A percentile compares a stretch with the other conserved stretches of the same genome.
Conservation (phyloP, 2,888 invertebrate genomes). For the Eledone cirrhosa region DNA sequence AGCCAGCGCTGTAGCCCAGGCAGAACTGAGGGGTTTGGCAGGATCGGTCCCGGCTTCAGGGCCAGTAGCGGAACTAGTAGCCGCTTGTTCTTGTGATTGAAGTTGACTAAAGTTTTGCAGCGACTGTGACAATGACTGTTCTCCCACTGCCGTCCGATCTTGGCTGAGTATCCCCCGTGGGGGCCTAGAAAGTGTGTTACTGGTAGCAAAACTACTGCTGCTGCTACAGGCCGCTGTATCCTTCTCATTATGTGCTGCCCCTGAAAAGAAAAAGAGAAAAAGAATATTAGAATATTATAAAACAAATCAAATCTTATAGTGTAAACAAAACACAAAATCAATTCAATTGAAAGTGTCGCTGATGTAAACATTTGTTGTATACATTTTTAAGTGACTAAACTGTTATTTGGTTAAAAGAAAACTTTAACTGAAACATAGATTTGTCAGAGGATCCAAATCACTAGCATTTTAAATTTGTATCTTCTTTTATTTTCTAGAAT, state of each 20-base stretch:
- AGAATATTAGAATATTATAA: background rate
- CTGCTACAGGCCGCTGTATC: constrained; percentile 26
- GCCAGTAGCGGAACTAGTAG: constrained; percentile 25
- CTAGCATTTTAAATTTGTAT: no score
- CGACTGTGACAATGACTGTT: constrained; percentile 23
- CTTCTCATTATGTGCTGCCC: constrained; percentile 25
- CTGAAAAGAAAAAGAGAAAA: background rate
- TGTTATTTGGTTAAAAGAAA: no score
- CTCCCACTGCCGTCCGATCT: constrained; percentile 27
- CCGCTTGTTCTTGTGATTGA: constrained; percentile 7
- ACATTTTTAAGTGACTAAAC: no score
- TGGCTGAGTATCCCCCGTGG: constrained; percentile 26
- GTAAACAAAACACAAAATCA: no score
- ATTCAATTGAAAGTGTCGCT: no score
- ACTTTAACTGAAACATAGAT: no score
- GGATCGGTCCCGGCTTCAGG: constrained; percentile 34
- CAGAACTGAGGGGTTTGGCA: constrained; percentile 63
- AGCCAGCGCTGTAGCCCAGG: constrained; percentile 70
- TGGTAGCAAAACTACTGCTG: constrained; percentile 15
- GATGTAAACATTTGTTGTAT: no score
- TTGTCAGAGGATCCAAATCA: no score
- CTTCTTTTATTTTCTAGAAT: no score
- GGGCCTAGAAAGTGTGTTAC: background rate
- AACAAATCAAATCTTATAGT: no score
- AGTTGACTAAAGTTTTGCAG: constrained; percentile 22